These are phyloP conservation scores for Potamarius usumacintae DNA, from an alignment of 2,113 vertebrate genomes.

Conservation along the genomic window DNA sequence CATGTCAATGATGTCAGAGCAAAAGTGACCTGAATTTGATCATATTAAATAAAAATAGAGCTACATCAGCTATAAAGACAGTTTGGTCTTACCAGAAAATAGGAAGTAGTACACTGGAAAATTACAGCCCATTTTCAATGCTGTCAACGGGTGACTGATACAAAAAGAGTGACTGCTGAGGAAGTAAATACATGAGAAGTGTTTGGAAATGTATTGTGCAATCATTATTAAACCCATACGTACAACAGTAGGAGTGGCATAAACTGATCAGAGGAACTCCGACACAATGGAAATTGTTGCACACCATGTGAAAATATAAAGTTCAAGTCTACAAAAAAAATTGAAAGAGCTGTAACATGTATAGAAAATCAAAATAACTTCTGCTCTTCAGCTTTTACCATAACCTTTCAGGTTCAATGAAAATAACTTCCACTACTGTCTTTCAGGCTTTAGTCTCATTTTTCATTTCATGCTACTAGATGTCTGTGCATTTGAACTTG, in stretches of 20 bases:
- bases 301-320: not conserved
- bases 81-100: constrained; percentile 25
- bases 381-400: not conserved
- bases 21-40: not conserved
- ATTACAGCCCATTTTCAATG: not conserved
- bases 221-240: not conserved
- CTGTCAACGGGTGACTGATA: not conserved
- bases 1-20: not conserved
- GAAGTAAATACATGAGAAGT: not conserved
- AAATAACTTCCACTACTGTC: no score
- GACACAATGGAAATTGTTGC: not conserved
- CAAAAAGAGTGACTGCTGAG: not conserved
- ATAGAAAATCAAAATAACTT: no score
- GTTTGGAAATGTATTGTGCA: not conserved
- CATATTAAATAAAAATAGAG: not conserved
- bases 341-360: no score
- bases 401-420: not conserved
- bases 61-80: not conserved
- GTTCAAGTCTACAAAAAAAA: not conserved
- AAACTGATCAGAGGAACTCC: not conserved
- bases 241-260: not conserved
- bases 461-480: no score
- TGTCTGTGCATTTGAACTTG: no score
- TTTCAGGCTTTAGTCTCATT: no score
- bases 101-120: not conserved